A percentile compares a stretch with the other conserved stretches of the same genome.
Conservation (phyloP, 2,888 invertebrate species). For the Crocallis elinguaria region DNA sequence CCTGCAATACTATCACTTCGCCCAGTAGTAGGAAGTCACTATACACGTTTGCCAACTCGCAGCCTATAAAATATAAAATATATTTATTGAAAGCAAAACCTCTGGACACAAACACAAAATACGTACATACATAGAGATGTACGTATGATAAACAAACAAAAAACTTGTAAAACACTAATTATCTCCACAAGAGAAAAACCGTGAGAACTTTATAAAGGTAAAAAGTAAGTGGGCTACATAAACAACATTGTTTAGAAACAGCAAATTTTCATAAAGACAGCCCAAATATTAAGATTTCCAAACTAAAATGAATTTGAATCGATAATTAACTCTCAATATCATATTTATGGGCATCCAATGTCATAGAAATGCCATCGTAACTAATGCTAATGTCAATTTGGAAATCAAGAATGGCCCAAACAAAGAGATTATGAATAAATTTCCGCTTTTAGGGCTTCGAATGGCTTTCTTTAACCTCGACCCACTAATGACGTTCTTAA, state of each 20-base stretch:
- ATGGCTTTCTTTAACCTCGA: constrained; percentile 59
- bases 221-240: constrained; percentile 23
- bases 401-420: constrained; percentile 53
- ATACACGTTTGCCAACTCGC: too few relatives aligned
- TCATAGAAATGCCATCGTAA: constrained; percentile 53
- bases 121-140: too few relatives aligned
- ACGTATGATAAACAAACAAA: too few relatives aligned
- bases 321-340: constrained; percentile 48
- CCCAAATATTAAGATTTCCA: constrained; percentile 29
- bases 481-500: constrained; percentile 43
- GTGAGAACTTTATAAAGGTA: constrained; percentile 22
- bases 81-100: too few relatives aligned
- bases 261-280: constrained; percentile 30
- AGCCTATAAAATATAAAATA: too few relatives aligned
- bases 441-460: constrained; percentile 45
- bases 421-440: constrained; percentile 54
- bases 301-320: constrained; percentile 43
- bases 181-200: constrained; percentile 15
- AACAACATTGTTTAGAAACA: constrained; percentile 28
- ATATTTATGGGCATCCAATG: constrained; percentile 46
- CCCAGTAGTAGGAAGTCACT: too few relatives aligned
- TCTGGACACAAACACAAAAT: too few relatives aligned
- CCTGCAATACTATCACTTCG: too few relatives aligned
- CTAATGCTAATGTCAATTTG: constrained; percentile 61
- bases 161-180: constrained; percentile 26